Base-by-base conservation (phyloP, 2,888 invertebrate species). In the Leucoptera coffeella region DNA sequence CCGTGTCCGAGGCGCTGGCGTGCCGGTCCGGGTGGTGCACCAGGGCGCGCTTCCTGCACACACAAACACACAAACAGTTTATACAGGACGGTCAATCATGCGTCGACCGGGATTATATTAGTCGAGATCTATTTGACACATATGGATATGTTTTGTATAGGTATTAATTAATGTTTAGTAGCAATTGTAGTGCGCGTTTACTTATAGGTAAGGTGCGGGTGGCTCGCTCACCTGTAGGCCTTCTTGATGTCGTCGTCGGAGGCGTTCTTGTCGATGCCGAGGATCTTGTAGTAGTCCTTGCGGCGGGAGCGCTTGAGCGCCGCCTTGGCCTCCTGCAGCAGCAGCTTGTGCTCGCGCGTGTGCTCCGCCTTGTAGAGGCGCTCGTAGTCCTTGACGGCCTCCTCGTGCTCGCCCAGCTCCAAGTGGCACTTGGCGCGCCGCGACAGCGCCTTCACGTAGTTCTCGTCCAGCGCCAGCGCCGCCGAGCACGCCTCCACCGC, bases 251-350 rank as follows among this genome's bases (percentile, higher is more conserved):
- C 94, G 45, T 92, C 92, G 13, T 87, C 89, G 1, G 82, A 79
- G 0, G 94, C 93, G 38, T 64, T 77, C 45, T 86, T 85, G 2
- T 80, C 76, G 9, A 96, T 74, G 4, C 93, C 93, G 30, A 96
- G 74, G 38, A 96, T 92, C 59, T 93, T 94, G 47, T 95, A 95
- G 52, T 94, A 95, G 52, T 96, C 95, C 72, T 95, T 95, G 37
- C 93, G 80, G 60, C 92, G 91, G 4, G 92, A 92, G 49, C 81
- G 85, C 52, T 94, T 94, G 30, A 95, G 64, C 12, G 86, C 85
- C 31, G 88, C 49, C 61, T 94, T 93, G 4, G 95, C 93, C 39
- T 93, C 89, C 40, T 85, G 82, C 21, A 94, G 60, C 31, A 90
- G 53, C 42, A 80, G 78, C 50, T 85, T 85, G 40, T 87, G 81